phyloP scores from a whole-genome alignment of 2,888 invertebrate genomes.

The Hyles lineata region DNA sequence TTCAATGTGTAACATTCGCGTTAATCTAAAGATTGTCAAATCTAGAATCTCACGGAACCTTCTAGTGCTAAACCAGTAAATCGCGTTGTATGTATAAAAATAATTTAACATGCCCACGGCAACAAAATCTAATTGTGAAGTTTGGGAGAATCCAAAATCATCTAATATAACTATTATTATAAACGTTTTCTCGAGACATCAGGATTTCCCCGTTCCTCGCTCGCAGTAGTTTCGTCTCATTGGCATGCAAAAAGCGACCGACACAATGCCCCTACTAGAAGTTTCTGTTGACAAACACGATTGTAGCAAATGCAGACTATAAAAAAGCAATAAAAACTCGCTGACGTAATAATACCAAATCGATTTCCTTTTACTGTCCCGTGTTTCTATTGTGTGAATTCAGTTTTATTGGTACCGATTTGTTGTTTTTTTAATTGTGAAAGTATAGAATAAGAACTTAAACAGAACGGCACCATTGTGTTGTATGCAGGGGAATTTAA shows the following conservation, averaged over 20 bases:
- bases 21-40: too few relatives aligned
- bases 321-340: not conserved
- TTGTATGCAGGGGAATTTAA: too few relatives aligned
- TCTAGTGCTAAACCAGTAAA: too few relatives aligned
- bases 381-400: not conserved
- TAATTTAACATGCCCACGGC: too few relatives aligned
- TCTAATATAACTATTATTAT: too few relatives aligned
- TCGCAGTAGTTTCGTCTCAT: not conserved
- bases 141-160: too few relatives aligned
- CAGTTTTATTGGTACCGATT: not conserved
- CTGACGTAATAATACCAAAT: not conserved
- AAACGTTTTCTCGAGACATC: not conserved
- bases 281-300: not conserved
- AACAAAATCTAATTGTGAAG: too few relatives aligned
- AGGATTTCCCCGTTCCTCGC: slow-evolving; percentile 17
- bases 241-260: slow-evolving; percentile 20
- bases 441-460: too few relatives aligned
- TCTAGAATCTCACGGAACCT: too few relatives aligned
- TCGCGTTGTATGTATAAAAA: too few relatives aligned
- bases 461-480: too few relatives aligned
- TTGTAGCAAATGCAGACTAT: not conserved
- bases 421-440: not conserved
- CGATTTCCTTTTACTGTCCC: slow-evolving; percentile 1
- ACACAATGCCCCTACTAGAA: slow-evolving; percentile 23
- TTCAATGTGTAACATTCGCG: too few relatives aligned